Percentiles rank a stretch among this genome's conserved stretches.
Evolutionary conservation across 2,797 vertebrate genomes (phyloP).

Genomic region (Diceros bicornis): DNA sequence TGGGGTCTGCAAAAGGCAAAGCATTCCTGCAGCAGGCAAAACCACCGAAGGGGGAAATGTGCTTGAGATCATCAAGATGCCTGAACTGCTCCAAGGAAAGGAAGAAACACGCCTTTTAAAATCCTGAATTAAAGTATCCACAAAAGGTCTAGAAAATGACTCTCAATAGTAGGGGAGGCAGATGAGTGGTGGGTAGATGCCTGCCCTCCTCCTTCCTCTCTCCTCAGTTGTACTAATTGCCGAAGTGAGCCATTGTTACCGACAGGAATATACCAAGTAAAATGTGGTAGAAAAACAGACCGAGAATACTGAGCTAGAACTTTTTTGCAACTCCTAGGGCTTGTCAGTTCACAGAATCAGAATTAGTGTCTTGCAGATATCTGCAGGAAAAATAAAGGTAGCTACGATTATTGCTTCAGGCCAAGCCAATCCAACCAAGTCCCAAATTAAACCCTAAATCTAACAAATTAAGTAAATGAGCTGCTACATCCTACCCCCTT

Average conservation of each 20-base stretch:
- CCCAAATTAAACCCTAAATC: conserved; percentile 50
- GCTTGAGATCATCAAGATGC: conserved; percentile 73
- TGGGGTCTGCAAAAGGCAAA: conserved; percentile 84
- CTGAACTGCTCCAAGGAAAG: conserved; percentile 65
- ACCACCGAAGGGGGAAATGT: conserved; percentile 6
- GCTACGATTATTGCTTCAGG: not conserved
- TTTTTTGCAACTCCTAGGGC: not conserved
- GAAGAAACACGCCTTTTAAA: conserved; percentile 73
- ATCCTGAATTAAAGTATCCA: conserved; percentile 55
- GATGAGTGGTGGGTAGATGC: not conserved
- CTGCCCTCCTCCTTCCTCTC: not conserved
- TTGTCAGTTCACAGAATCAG: conserved; percentile 58
- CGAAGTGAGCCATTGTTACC: conserved; percentile 1
- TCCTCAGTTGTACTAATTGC: not conserved
- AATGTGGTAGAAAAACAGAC: not conserved
- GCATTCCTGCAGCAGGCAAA: conserved; percentile 72
- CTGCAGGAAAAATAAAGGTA: conserved; percentile 40
- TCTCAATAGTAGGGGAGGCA: not conserved
- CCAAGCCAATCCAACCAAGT: not conserved
- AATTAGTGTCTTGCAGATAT: conserved; percentile 21
- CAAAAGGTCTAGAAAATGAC: conserved; percentile 73
- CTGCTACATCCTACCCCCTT: not conserved
- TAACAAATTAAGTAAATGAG: conserved; percentile 33
- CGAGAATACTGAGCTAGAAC: conserved; percentile 6
- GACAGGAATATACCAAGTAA: conserved; percentile 48